A percentile compares a stretch with the other conserved stretches of the same genome.
These are phyloP conservation scores for Thamnaconus septentrionalis DNA, from an alignment of 2,113 vertebrate species.

Conservation along the genomic window DNA sequence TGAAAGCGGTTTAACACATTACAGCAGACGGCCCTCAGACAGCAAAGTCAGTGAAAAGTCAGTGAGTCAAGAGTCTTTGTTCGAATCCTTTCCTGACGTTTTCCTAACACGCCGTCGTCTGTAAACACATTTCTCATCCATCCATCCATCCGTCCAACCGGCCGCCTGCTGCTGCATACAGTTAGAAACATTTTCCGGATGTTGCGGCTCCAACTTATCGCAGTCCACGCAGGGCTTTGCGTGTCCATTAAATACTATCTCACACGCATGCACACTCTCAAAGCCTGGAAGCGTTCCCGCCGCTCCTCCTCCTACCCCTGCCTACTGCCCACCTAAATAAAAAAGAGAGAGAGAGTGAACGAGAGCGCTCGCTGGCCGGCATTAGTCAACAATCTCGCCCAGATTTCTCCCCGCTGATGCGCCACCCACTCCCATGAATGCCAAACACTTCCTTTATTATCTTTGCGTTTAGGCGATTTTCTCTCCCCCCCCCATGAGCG, in stretches of 20 bases:
- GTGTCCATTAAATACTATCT: no score
- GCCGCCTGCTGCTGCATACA: no score
- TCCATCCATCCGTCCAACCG: no score
- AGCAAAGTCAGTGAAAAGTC: no score
- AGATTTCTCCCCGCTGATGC: slow-evolving; percentile 65
- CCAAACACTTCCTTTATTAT: slow-evolving; percentile 77
- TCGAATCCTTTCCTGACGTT: no score
- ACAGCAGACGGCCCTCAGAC: no score
- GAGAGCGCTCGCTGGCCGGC: slow-evolving; percentile 9
- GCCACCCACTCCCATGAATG: slow-evolving; percentile 71
- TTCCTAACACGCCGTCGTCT: no score
- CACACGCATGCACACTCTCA: no score
- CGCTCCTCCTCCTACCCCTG: neutral
- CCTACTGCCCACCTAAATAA: slow-evolving; percentile 14
- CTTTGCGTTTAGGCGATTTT: slow-evolving; percentile 71
- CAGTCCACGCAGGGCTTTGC: neutral
- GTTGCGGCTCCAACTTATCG: slow-evolving; percentile 19
- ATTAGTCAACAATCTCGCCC: slow-evolving; percentile 53
- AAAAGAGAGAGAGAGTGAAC: slow-evolving; percentile 1
- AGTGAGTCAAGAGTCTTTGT: no score
- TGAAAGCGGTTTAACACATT: no score
- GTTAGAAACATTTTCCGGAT: neutral
- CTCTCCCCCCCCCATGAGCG: slow-evolving; percentile 23
- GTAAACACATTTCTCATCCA: no score
- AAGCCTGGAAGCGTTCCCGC: slow-evolving; percentile 7